Evolutionary conservation across 2,113 vertebrate genomes (phyloP), one percentile per base, ranked within the genome.

Genomic region (Tautogolabrus adspersus): DNA sequence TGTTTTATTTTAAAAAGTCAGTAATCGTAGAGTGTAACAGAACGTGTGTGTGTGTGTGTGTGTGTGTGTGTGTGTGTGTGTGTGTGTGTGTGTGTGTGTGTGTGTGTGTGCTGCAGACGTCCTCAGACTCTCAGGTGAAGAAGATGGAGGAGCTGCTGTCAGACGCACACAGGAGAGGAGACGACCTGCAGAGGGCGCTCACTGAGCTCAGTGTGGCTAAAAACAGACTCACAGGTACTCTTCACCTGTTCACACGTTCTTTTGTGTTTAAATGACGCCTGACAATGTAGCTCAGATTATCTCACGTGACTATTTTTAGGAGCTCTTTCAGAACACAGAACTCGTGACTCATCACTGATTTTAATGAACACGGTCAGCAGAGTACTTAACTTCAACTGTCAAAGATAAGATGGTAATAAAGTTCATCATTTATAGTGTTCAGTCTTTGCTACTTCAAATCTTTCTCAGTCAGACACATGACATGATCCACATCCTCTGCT

Each of bases 71-170:
- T 69, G 26, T 26, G 26, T 34, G 30, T 34, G 30, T 34, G 30
- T 34, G 42, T 66, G 10, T 26, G 22, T 16, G 18, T 49, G 18
- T 69, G 60, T 26, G 4, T 66, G 11, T 68, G 60, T 22, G 3
- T 65, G 13, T 67, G 54, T 59, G 12, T 16, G 34, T 57, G 30
- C 42, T 22, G 47, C 92, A 96, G 95, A 82, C 65, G 1, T 88
- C 88, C 7, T 91, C 93, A 52, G 95, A 96, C 18, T 72, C 74
- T 22, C 95, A 95, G 81, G 68, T 93, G 51, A 93, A 91, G 81
- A 96, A 95, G 85, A 66, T 95, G 73, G 95, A 96, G 83, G 95
- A 95, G 60, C 88, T 95, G 70, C 85, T 95, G 55, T 80, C 67
- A 1, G 95, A 96, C 0, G 79, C 94, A 70, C 92, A 85, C 83